Evolutionary conservation across 1,140 invertebrate genomes (phyloP), one percentile per base, ranked within the genome.

Genomic region (Sitobion miscanthi): DNA sequence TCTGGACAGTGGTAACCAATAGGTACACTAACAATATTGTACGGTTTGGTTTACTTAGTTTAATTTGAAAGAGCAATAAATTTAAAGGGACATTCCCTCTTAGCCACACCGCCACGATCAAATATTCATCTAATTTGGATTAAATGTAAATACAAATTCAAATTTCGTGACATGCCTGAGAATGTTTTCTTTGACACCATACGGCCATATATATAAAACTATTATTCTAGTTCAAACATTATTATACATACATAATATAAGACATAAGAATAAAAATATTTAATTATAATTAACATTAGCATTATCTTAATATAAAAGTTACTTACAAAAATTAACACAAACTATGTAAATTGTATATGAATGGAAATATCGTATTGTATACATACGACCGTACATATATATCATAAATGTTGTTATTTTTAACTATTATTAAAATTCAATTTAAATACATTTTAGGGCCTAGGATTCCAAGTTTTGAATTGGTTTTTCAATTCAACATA

Each of bases 11-110:
- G n/a, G 4, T 62, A 62, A n/a, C 62, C 14, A 69, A 69, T 30
- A 14, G 30, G 30, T n/a, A 69, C 62, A 69, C 62, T n/a, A 30
- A 30, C 62, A 25, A 21, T 62, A 62, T 90, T 45, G 4, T 90
- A 62, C 11, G 25, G 62, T 69, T 90, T 17, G 38, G 20, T 57
- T 90, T 14, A 62, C 38, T 69, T 52, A 54, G 87, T 89, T 54
- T 25, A 89, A 57, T 57, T 42, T 90, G 9, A 89, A 89, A 54
- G 49, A 89, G 20, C 20, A 54, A 89, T 89, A 89, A 89, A 89
- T 89, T 89, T 7, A 89, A 89, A 17, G 9, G 42, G 21, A 38
- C 35, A 5, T 35, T 14, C 11, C 14, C 23, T n/a, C 23, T 23
- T 49, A n/a, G 1, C 30, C 11, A 25, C 42, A 14, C 42, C 42